Conservation (phyloP, 2,113 vertebrate species). For the Etheostoma cragini region DNA sequence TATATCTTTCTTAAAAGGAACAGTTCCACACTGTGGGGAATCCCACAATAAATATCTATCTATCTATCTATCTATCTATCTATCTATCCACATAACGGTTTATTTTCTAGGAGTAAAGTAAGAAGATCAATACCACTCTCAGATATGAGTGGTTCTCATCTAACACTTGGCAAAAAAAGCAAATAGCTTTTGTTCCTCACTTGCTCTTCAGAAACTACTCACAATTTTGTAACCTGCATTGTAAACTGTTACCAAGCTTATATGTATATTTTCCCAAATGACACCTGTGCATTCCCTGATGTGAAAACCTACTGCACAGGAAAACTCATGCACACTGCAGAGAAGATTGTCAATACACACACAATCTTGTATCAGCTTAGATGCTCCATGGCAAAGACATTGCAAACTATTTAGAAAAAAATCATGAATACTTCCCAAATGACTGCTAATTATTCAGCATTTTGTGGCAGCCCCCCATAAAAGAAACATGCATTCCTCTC, state of each 20-base stretch:
- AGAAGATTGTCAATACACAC: background rate
- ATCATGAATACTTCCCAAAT: background rate
- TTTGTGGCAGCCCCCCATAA: background rate
- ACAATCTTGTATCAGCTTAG: background rate
- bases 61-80: too few relatives aligned
- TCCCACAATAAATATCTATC: too few relatives aligned
- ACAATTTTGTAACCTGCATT: background rate
- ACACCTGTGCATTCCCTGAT: background rate
- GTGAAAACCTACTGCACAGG: background rate
- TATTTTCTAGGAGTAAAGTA: background rate
- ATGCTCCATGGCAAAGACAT: background rate
- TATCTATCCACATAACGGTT: too few relatives aligned
- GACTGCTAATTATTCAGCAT: background rate
- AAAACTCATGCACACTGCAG: background rate
- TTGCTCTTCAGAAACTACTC: background rate
- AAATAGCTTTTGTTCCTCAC: background rate
- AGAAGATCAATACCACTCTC: background rate
- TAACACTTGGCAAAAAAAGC: background rate
- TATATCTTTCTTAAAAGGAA: background rate
- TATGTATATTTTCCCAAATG: background rate
- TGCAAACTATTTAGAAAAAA: background rate
- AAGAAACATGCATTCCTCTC: conserved; percentile 24
- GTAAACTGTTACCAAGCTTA: background rate
- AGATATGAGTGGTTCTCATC: background rate
- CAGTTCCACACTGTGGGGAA: background rate